These are phyloP conservation scores for Deilephila elpenor DNA, from an alignment of 2,888 invertebrate species.

Conservation along the genomic window DNA sequence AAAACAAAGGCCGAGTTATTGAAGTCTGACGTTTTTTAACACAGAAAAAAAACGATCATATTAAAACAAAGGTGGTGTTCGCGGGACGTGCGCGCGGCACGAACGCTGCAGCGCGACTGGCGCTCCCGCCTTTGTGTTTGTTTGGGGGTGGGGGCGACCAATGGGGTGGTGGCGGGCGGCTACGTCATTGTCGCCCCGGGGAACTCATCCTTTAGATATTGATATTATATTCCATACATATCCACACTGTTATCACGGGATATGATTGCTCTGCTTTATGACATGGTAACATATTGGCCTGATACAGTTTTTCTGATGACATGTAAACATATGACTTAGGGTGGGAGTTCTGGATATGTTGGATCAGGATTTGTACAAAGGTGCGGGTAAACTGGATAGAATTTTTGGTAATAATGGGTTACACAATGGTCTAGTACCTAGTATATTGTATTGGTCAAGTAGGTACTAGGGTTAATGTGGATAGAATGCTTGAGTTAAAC, in stretches of 20 bases:
- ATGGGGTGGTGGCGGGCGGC: conserved; percentile 48
- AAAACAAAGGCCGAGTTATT: background rate
- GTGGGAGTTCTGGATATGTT: background rate
- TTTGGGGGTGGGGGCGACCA: conserved; percentile 51
- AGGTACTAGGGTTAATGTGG: too few species aligned
- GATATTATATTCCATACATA: conserved; percentile 43
- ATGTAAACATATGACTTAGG: background rate
- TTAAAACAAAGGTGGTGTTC: background rate
- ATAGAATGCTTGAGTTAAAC: too few species aligned
- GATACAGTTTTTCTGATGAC: background rate
- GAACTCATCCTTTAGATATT: conserved; percentile 49
- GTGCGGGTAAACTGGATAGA: too few species aligned
- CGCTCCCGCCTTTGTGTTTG: conserved; percentile 53
- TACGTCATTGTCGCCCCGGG: conserved; percentile 65
- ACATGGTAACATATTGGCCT: background rate
- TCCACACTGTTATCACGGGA: background rate
- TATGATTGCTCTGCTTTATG: background rate
- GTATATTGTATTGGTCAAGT: too few species aligned
- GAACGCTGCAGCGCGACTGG: conserved; percentile 77
- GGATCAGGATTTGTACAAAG: background rate
- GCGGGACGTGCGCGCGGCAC: conserved; percentile 62
- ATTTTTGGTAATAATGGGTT: too few species aligned
- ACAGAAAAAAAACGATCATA: conserved; percentile 17
- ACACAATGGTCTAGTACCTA: too few species aligned
- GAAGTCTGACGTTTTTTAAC: conserved; percentile 2